Evolutionary conservation across 2,113 vertebrate genomes (phyloP), one percentile per base, ranked within the genome.

Genomic region (Percopsis transmontana): DNA sequence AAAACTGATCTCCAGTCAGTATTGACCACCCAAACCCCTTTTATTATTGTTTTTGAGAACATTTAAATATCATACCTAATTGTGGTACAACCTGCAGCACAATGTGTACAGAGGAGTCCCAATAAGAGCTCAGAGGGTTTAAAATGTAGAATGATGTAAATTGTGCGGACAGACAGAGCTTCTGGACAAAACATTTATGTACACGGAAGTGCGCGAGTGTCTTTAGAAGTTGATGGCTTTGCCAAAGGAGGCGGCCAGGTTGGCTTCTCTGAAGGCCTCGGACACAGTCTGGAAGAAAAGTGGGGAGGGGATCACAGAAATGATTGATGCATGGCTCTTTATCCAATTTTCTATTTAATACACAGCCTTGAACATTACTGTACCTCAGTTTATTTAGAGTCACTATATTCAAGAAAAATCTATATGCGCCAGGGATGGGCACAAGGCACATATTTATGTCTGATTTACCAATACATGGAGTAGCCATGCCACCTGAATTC

Each of bases 241-340:
- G 76, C 97, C 97, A 63, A 97, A 98, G 44, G 96, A 96, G 10
- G 97, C 97, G 42, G 97, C 97, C 56, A 99, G 80, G 82, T 99
- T 99, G 61, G 97, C 97, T 95, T 99, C 97, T 90, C 96, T 94
- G 91, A 99, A 99, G 77, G 97, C 97, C 92, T 99, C 97, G 12
- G 97, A 99, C 82, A 99, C 95, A 0, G 97, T 99, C 97, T 99
- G 91, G 8, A 82, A 68, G n/a, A 72, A 56, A 45, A 54, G 1
- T 83, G 57, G 21, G 20, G 16, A 2, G 9, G 12, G 3, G n/a
- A 20, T 14, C n/a, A 27, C 1, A n/a, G 0, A 0, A 6, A 13
- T 0, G 2, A 6, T 12, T n/a, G 44, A 14, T 2, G 27, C 1
- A 23, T 51, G 78, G 19, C 27, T 33, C 5, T 33, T 33, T 33